These are phyloP conservation scores for Balanococcus diminutus DNA, from an alignment of 2,888 invertebrate species.

Conservation along the genomic window DNA sequence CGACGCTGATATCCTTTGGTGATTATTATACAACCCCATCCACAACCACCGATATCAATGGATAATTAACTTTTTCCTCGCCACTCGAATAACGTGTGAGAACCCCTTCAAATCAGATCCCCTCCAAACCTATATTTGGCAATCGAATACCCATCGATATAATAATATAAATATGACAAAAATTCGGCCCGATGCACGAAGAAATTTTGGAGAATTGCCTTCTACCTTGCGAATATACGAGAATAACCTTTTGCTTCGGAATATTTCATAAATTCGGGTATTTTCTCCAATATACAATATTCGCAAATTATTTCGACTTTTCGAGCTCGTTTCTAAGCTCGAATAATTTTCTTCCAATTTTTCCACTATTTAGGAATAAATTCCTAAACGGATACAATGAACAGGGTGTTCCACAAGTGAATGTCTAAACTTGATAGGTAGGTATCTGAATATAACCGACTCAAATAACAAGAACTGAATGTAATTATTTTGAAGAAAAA, in stretches of 20 bases:
- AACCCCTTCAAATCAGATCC: not conserved
- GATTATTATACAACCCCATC: not conserved
- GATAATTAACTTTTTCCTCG: not conserved
- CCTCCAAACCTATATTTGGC: not conserved
- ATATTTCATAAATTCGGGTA: not conserved
- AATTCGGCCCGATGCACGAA: not conserved
- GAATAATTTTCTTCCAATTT: too few species aligned
- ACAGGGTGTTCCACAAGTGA: too few species aligned
- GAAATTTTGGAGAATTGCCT: not conserved
- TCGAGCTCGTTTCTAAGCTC: not conserved
- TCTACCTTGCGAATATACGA: not conserved
- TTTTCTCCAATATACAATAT: not conserved
- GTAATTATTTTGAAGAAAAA: too few species aligned
- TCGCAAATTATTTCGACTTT: not conserved
- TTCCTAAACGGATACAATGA: too few species aligned
- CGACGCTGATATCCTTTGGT: conserved; percentile 37
- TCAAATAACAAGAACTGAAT: too few species aligned
- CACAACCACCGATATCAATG: not conserved
- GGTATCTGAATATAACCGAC: too few species aligned
- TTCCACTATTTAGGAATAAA: too few species aligned
- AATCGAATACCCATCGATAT: not conserved
- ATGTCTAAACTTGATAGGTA: too few species aligned
- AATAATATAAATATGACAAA: not conserved
- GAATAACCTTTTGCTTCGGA: not conserved
- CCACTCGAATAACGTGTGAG: not conserved